These are phyloP conservation scores for Sula dactylatra DNA, from an alignment of 2,113 vertebrate species.

Conservation along the genomic window DNA sequence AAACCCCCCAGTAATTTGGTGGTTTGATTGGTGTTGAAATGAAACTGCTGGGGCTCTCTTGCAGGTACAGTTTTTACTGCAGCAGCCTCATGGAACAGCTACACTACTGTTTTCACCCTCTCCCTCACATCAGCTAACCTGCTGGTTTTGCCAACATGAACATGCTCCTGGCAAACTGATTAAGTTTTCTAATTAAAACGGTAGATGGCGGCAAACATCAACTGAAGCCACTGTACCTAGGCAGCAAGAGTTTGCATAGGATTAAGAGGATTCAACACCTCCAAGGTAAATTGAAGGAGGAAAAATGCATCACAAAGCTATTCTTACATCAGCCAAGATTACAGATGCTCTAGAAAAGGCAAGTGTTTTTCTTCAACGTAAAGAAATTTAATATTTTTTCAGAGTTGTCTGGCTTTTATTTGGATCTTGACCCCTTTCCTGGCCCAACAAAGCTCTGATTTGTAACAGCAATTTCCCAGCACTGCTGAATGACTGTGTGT, in stretches of 20 bases:
- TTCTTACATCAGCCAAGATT: background rate
- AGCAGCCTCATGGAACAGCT: background rate
- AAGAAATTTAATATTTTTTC: background rate
- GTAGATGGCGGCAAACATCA: constrained; percentile 84
- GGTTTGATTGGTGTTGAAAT: constrained; percentile 25
- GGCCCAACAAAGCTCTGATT: background rate
- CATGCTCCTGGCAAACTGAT: background rate
- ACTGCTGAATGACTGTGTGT: background rate
- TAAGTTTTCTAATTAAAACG: constrained; percentile 15
- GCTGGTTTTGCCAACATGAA: background rate
- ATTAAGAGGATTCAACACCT: background rate
- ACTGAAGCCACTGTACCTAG: background rate
- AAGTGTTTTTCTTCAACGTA: background rate
- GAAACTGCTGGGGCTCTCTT: background rate
- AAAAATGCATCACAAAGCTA: background rate
- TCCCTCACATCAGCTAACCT: background rate
- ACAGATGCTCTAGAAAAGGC: background rate
- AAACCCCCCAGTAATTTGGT: background rate
- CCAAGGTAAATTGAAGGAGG: background rate
- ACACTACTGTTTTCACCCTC: background rate
- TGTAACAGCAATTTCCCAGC: background rate
- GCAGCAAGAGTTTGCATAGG: background rate
- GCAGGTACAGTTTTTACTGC: background rate
- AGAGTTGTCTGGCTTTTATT: background rate
- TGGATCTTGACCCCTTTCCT: background rate